Conservation (phyloP, 2,113 vertebrate species). For the Cyanoramphus novaezelandiae region DNA sequence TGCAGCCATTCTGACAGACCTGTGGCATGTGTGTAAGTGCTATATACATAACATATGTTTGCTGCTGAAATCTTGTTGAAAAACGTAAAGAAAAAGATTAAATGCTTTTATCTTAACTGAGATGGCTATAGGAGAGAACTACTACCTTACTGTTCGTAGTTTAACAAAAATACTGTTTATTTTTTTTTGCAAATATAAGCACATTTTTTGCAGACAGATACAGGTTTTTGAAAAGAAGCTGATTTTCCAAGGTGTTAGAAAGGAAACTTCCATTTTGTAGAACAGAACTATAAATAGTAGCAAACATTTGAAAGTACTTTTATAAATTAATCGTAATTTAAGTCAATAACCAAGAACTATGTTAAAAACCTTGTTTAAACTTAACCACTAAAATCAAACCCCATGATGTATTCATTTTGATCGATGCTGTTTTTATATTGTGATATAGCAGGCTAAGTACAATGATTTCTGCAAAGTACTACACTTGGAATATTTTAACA, state of each 20-base stretch:
- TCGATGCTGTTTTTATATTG: not conserved
- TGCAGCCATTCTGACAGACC: not conserved
- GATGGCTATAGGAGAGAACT: not conserved
- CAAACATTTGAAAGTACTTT: not conserved
- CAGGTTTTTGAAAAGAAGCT: not conserved
- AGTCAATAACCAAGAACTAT: not conserved
- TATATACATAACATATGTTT: not conserved
- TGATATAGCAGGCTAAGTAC: not conserved
- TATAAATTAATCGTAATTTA: too few species aligned
- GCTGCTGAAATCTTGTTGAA: not conserved
- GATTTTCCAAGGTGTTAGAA: not conserved
- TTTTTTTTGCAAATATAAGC: slow-evolving; percentile 16
- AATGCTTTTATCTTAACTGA: not conserved
- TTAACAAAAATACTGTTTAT: slow-evolving; percentile 56
- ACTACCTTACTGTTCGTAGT: not conserved
- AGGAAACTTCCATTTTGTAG: not conserved
- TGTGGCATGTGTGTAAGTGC: not conserved
- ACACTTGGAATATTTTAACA: not conserved
- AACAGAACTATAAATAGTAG: not conserved
- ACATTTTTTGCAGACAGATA: not conserved
- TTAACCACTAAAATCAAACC: not conserved
- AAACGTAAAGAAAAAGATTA: not conserved
- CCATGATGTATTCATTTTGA: not conserved
- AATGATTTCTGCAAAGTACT: not conserved
- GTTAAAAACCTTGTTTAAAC: slow-evolving; percentile 9